A percentile compares a stretch with the other conserved stretches of the same genome.
Conservation (phyloP, 2,113 vertebrate genomes). For the Haplochromis burtoni region DNA sequence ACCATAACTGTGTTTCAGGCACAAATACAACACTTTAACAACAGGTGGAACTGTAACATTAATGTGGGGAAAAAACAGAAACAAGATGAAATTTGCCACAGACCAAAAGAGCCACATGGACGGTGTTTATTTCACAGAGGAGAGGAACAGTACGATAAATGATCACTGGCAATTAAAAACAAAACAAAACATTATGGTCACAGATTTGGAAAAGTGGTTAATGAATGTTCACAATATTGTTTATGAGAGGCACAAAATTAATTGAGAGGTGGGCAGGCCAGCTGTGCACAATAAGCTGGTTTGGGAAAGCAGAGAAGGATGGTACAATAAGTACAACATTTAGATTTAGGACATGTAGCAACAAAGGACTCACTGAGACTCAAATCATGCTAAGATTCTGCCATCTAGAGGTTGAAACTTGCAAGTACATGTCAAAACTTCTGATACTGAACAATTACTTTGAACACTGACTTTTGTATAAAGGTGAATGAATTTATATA, state of each 20-base stretch:
- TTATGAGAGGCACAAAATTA: neutral
- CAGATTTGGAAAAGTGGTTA: slow-evolving; percentile 15
- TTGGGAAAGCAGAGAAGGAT: neutral
- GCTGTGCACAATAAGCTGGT: neutral
- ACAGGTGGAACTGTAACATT: neutral
- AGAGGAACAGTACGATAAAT: neutral
- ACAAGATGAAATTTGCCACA: neutral
- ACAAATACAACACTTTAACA: neutral
- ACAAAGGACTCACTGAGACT: neutral
- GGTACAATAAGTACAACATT: neutral
- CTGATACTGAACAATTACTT: neutral
- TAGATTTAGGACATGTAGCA: neutral
- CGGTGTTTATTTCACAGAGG: slow-evolving; percentile 18
- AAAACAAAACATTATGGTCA: neutral
- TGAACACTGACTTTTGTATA: neutral
- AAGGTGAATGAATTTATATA: neutral
- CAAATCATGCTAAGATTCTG: neutral
- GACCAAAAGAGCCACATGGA: neutral
- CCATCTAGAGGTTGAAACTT: neutral
- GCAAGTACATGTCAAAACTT: neutral
- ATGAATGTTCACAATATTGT: neutral
- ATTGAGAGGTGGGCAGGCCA: neutral
- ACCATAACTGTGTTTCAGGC: neutral
- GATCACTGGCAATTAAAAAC: neutral
- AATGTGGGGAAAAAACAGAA: neutral